A percentile compares a stretch with the other conserved stretches of the same genome.
Evolutionary conservation across 1,140 invertebrate species (phyloP).

Genomic region (Neodiprion fabricii): DNA sequence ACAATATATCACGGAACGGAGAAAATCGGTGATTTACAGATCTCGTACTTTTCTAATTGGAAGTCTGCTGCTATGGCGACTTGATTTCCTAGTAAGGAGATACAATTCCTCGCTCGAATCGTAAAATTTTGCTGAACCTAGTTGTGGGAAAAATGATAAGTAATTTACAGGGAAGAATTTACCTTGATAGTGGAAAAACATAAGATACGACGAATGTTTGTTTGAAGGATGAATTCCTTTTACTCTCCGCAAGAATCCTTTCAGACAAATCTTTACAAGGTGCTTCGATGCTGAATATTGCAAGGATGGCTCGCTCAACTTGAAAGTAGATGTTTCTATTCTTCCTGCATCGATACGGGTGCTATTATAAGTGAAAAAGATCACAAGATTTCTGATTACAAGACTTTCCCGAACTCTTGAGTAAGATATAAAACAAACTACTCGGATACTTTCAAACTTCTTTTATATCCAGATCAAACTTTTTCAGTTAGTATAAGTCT

Average conservation of each 20-base stretch:
- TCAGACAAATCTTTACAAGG: neutral
- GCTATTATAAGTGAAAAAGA: neutral
- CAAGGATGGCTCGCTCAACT: neutral
- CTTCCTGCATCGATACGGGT: neutral
- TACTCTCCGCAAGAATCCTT: neutral
- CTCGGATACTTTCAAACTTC: neutral
- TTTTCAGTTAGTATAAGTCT: neutral
- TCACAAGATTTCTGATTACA: neutral
- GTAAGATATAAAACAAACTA: neutral
- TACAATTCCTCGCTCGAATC: no score
- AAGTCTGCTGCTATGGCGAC: no score
- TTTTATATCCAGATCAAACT: neutral
- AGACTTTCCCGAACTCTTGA: neutral
- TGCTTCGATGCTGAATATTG: neutral
- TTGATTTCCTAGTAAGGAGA: no score
- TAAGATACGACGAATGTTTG: neutral
- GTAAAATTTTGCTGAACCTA: no score
- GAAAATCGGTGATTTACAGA: no score
- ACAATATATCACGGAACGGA: no score
- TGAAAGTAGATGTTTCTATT: neutral
- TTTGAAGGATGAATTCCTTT: neutral
- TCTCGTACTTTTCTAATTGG: no score
- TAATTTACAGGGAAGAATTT: no score
- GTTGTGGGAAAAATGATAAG: no score
- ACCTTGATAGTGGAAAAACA: neutral